These are phyloP conservation scores for Eumeta japonica DNA, from an alignment of 1,140 invertebrate genomes.

Conservation along the genomic window DNA sequence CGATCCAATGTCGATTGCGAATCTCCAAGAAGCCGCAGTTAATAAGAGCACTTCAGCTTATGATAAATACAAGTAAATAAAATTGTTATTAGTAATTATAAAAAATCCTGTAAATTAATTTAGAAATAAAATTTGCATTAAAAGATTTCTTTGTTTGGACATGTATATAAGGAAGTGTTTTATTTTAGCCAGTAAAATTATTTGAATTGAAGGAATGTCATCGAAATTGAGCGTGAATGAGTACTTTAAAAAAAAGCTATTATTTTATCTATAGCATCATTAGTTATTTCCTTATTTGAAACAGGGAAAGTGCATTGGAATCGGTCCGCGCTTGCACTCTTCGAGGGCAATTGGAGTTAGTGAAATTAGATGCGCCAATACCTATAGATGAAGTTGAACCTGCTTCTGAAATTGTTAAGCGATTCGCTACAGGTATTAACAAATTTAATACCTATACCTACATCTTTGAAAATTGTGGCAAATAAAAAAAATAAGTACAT, in stretches of 20 bases:
- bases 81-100: no score
- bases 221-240: no score
- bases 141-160: background rate
- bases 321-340: slow-evolving; percentile 87
- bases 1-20: slow-evolving; percentile 90
- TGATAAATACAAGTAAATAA: slow-evolving; percentile 65
- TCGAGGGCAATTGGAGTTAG: slow-evolving; percentile 87
- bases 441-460: no score
- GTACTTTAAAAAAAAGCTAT: no score
- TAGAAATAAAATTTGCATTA: background rate
- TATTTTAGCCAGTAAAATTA: no score
- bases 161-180: no score
- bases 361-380: slow-evolving; percentile 73
- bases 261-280: no score
- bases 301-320: slow-evolving; percentile 80
- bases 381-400: slow-evolving; percentile 88
- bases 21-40: slow-evolving; percentile 85
- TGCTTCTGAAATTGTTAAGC: slow-evolving; percentile 92
- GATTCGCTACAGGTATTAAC: slow-evolving; percentile 63
- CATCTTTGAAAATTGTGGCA: no score
- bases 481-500: background rate
- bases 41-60: slow-evolving; percentile 83
- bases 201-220: no score
- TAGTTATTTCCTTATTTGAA: no score
- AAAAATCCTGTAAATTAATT: no score